phyloP scores from a whole-genome alignment of 2,888 invertebrate genomes.

The Agriopis leucophaearia region DNA sequence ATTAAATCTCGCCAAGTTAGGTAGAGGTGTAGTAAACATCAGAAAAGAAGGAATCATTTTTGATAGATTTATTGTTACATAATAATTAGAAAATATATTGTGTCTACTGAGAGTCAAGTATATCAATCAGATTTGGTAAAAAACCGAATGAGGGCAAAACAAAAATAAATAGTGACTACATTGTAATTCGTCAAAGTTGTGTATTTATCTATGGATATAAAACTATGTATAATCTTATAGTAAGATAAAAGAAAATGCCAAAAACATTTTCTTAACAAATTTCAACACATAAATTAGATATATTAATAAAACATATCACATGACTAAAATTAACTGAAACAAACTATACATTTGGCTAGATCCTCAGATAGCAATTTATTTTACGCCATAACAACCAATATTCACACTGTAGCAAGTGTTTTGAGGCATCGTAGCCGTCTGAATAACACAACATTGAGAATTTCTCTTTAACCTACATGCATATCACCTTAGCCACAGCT shows the following conservation, averaged over 20 bases:
- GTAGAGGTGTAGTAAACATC: not conserved
- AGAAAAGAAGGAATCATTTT: constrained; percentile 41
- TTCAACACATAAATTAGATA: constrained; percentile 83
- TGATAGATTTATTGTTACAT: constrained; percentile 46
- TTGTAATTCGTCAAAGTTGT: constrained; percentile 79
- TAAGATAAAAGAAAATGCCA: constrained; percentile 74
- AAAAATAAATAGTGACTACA: constrained; percentile 63
- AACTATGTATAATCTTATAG: constrained; percentile 76
- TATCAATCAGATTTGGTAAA: constrained; percentile 47
- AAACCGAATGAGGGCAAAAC: constrained; percentile 45
- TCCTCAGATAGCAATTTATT: constrained; percentile 72
- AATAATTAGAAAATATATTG: constrained; percentile 47
- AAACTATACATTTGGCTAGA: constrained; percentile 84
- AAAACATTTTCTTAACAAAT: constrained; percentile 77
- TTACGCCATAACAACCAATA: constrained; percentile 71
- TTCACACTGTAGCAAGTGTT: constrained; percentile 55
- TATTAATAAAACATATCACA: constrained; percentile 81
- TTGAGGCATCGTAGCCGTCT: constrained; percentile 62
- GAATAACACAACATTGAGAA: constrained; percentile 83
- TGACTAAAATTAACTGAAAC: constrained; percentile 80
- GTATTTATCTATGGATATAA: constrained; percentile 77
- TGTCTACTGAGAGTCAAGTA: constrained; percentile 50
- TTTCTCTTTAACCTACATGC: constrained; percentile 75
- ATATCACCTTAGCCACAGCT: constrained; percentile 97
- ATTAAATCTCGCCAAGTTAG: not conserved